Percentiles rank a stretch among this genome's conserved stretches.
phyloP scores from a whole-genome alignment of 2,113 vertebrate species.

The Brienomyrus brachyistius region DNA sequence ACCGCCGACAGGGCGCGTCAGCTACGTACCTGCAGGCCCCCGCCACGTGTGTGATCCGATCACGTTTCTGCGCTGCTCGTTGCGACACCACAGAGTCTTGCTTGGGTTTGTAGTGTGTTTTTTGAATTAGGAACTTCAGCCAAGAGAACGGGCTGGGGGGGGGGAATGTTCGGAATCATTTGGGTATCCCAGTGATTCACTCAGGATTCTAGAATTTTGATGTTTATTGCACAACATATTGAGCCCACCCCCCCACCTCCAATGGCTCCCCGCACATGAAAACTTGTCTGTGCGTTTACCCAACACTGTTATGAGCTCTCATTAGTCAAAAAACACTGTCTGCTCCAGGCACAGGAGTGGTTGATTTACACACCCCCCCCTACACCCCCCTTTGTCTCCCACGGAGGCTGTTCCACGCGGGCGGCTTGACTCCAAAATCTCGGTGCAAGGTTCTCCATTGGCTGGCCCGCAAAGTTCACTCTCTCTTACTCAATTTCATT shows the following conservation, averaged over 20 bases:
- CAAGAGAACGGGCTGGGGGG: background rate
- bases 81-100: background rate
- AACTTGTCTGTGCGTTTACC: background rate
- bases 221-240: background rate
- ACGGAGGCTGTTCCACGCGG: background rate
- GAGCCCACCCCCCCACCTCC: background rate
- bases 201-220: background rate
- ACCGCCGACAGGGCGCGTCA: background rate
- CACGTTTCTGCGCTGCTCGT: background rate
- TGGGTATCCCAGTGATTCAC: background rate
- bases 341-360: conserved; percentile 39
- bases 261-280: background rate
- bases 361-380: conserved; percentile 44
- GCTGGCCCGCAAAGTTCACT: background rate
- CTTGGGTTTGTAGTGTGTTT: background rate
- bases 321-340: conserved; percentile 53
- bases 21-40: background rate
- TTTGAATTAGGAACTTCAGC: background rate
- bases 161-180: background rate
- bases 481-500: background rate
- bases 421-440: background rate
- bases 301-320: conserved; percentile 33
- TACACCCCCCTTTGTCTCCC: background rate
- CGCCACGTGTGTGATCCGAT: background rate
- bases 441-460: background rate